These are phyloP conservation scores for Cyanoliseus patagonus DNA, from an alignment of 2,113 vertebrate species.

Conservation along the genomic window DNA sequence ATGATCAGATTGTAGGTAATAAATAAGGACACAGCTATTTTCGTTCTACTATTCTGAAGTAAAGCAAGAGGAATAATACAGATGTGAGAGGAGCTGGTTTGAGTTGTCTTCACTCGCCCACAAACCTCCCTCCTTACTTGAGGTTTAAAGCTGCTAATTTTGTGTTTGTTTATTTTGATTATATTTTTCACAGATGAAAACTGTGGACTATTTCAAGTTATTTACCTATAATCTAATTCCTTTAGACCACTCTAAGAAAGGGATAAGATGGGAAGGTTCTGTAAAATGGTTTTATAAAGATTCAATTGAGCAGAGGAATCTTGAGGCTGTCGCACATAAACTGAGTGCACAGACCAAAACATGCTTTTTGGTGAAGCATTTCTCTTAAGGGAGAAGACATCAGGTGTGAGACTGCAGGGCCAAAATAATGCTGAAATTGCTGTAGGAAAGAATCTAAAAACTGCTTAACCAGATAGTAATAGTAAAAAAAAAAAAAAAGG, in stretches of 20 bases:
- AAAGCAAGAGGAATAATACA: not conserved
- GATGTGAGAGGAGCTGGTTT: not conserved
- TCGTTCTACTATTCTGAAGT: not conserved
- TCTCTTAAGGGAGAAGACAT: not conserved
- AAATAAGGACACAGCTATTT: not conserved
- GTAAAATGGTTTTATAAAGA: not conserved
- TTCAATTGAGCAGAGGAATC: not conserved
- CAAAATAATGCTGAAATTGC: not conserved
- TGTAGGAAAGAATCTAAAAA: not conserved
- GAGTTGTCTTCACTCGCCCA: not conserved
- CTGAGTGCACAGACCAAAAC: not conserved
- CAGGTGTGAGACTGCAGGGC: not conserved
- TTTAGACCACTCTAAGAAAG: not conserved
- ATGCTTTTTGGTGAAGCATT: not conserved
- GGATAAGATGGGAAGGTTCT: not conserved
- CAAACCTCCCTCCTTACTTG: not conserved
- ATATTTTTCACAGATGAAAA: not conserved
- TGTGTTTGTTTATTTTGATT: not conserved
- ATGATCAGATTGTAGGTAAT: not conserved
- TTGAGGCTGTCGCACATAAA: not conserved
- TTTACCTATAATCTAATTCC: not conserved
- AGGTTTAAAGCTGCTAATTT: not conserved
- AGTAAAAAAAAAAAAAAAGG: not conserved
- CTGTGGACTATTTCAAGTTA: not conserved
- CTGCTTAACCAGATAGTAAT: not conserved